Percentiles rank a stretch among this genome's conserved stretches.
phyloP scores from a whole-genome alignment of 2,888 invertebrate genomes.

The Zootermopsis nevadensis region DNA sequence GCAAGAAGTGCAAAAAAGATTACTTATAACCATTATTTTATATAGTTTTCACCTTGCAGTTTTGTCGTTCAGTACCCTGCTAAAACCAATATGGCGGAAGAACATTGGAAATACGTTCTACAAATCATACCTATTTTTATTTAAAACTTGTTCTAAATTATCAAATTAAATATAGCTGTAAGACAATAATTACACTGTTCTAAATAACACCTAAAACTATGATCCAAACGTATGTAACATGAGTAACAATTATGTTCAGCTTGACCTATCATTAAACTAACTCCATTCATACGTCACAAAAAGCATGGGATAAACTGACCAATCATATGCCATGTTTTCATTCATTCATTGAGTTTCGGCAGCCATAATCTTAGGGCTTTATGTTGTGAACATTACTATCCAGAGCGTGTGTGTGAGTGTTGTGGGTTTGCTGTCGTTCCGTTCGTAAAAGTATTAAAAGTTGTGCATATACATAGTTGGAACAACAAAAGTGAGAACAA shows the following conservation, averaged over 20 bases:
- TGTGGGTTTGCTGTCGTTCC: constrained; percentile 31
- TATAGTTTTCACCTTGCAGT: constrained; percentile 27
- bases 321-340: constrained; percentile 51
- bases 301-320: constrained; percentile 45
- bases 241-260: not conserved
- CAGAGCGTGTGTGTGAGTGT: constrained; percentile 47
- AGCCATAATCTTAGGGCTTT: constrained; percentile 53
- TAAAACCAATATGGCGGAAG: constrained; percentile 45
- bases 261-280: not conserved
- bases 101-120: not conserved
- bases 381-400: constrained; percentile 48
- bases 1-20: no score
- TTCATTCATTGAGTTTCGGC: constrained; percentile 53
- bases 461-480: not conserved
- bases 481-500: constrained; percentile 4
- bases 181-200: not conserved
- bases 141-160: not conserved
- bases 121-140: not conserved
- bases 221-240: not conserved
- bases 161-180: not conserved
- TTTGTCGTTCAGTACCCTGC: constrained; percentile 39
- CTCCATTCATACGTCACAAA: constrained; percentile 49
- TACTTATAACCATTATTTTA: not conserved
- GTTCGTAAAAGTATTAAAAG: not conserved
- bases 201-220: not conserved